Conservation (phyloP, 2,797 vertebrate genomes). For the Podarcis siculus region DNA sequence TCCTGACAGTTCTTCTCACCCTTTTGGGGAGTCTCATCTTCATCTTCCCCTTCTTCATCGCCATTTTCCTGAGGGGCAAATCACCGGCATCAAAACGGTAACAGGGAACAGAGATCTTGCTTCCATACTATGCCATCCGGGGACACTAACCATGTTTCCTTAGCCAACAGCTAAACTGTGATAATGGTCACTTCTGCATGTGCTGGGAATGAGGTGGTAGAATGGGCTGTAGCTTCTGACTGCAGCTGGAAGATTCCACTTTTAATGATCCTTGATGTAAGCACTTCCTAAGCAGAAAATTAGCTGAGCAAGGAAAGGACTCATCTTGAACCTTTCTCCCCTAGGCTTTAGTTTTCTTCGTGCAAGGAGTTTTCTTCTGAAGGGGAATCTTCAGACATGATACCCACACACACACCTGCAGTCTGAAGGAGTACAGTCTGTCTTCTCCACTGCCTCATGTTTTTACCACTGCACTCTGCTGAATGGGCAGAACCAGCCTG, state of each 20-base stretch:
- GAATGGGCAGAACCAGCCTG: too few relatives aligned
- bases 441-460: neutral
- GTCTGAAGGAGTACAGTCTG: neutral
- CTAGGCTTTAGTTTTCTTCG: neutral
- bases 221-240: neutral
- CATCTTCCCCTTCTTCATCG: conserved; percentile 42
- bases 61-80: conserved; percentile 47
- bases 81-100: conserved; percentile 64
- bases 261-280: neutral
- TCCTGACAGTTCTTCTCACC: conserved; percentile 14
- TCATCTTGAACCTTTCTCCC: neutral
- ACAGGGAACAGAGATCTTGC: conserved; percentile 18
- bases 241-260: neutral
- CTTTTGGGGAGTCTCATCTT: conserved; percentile 35
- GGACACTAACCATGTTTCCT: neutral
- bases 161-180: neutral
- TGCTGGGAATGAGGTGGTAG: neutral
- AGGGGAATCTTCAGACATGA: neutral
- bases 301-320: neutral
- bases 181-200: too few relatives aligned
- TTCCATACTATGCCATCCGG: neutral
- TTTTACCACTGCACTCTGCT: too few relatives aligned
- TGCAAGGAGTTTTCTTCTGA: neutral
- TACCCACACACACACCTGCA: neutral
- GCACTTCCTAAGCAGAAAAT: neutral